These are phyloP conservation scores for Exocentrus adspersus DNA, from an alignment of 2,888 invertebrate genomes.

Conservation along the genomic window DNA sequence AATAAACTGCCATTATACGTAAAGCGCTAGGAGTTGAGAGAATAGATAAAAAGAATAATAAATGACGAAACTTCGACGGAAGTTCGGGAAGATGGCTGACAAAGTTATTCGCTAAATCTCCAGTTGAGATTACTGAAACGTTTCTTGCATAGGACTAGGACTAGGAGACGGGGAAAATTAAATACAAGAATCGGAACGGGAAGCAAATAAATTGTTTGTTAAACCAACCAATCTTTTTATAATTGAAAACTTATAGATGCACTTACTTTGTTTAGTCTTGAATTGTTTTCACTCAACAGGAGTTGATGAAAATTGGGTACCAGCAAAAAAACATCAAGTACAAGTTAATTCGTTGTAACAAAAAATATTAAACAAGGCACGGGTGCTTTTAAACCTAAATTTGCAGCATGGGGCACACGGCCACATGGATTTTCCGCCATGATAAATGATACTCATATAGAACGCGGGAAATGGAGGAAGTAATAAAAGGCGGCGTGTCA, in stretches of 20 bases:
- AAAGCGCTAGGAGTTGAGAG: not conserved
- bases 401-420: not conserved
- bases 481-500: constrained; percentile 3
- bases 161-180: not conserved
- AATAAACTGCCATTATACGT: not conserved
- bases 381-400: not conserved
- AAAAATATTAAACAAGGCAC: no score
- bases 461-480: not conserved
- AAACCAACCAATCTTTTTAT: not conserved
- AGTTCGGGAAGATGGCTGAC: constrained; percentile 3
- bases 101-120: constrained; percentile 4
- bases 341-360: no score
- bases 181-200: not conserved
- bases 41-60: constrained; percentile 15
- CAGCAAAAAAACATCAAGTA: no score
- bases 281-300: no score
- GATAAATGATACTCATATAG: constrained; percentile 1
- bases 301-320: no score
- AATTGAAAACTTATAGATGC: not conserved
- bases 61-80: constrained; percentile 10
- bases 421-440: not conserved
- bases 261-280: no score
- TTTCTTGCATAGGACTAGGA: not conserved
- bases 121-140: not conserved
- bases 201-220: not conserved